phyloP scores from a whole-genome alignment of 1,140 invertebrate species.

The Chymomyza costata region DNA sequence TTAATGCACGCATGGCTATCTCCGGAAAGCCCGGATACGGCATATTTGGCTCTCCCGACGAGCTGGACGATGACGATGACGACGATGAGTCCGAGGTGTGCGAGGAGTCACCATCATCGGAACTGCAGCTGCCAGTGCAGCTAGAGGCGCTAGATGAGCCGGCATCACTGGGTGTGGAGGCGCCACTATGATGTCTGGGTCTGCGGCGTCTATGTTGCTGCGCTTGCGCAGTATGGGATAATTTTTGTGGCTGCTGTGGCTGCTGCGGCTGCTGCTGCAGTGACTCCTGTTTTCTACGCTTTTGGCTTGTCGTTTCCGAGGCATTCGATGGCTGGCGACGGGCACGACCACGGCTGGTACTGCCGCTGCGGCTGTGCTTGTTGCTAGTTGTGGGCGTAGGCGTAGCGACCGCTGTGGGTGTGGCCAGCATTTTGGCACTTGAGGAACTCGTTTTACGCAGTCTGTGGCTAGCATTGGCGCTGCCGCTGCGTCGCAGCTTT shows the following conservation, averaged over 20 bases:
- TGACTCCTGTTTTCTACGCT: constrained; percentile 33
- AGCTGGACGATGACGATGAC: constrained; percentile 77
- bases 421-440: constrained; percentile 45
- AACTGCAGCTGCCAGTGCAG: constrained; percentile 76
- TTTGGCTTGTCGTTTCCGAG: constrained; percentile 12
- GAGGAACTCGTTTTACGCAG: constrained; percentile 65
- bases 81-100: constrained; percentile 45
- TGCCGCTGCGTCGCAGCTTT: constrained; percentile 30
- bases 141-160: constrained; percentile 56
- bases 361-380: neutral
- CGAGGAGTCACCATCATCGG: constrained; percentile 78
- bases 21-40: constrained; percentile 93
- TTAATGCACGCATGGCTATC: constrained; percentile 87
- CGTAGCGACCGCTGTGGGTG: constrained; percentile 23
- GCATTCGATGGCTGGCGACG: constrained; percentile 35
- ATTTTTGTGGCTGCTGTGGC: neutral
- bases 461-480: constrained; percentile 24
- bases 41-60: constrained; percentile 80
- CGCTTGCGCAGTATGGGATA: neutral
- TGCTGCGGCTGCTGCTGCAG: constrained; percentile 22
- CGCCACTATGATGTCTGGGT: constrained; percentile 47
- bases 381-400: constrained; percentile 1
- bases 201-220: constrained; percentile 26
- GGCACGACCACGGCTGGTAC: constrained; percentile 7
- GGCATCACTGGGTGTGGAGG: constrained; percentile 43